These are phyloP conservation scores for Panthera tigris DNA, from an alignment of 2,113 vertebrate genomes.

Conservation along the genomic window DNA sequence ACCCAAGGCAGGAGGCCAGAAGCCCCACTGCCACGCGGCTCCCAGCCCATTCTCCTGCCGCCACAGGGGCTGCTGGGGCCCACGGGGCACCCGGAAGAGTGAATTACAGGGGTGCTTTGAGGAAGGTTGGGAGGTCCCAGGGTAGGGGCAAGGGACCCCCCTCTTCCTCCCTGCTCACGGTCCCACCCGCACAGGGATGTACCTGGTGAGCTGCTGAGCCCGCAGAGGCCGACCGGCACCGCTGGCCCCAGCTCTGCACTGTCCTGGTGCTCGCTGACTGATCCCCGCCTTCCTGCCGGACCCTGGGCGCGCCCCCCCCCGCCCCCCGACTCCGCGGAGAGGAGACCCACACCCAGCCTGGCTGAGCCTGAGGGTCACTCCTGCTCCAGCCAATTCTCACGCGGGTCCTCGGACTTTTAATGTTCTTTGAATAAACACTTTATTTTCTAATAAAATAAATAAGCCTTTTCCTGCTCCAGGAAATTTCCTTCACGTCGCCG, in stretches of 20 bases:
- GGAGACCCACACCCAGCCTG: not conserved
- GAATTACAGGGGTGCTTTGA: not conserved
- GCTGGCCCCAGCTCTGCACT: not conserved
- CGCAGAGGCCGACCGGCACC: rapidly evolving
- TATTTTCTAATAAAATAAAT: slow-evolving; percentile 84
- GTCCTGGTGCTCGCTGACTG: slow-evolving; percentile 27
- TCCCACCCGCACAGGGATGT: slow-evolving; percentile 72
- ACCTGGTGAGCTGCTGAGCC: slow-evolving; percentile 81
- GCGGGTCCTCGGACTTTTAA: slow-evolving; percentile 60
- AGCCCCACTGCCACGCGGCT: rapidly evolving
- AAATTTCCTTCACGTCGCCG: not conserved
- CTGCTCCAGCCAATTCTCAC: not conserved
- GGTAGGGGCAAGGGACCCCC: not conserved
- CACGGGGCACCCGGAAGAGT: not conserved
- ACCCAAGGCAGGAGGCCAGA: not conserved
- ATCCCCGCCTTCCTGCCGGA: not conserved
- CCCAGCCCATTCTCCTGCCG: not conserved
- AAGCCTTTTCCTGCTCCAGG: not conserved
- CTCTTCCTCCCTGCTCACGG: rapidly evolving
- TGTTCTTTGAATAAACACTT: slow-evolving; percentile 84
- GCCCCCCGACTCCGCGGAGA: not conserved
- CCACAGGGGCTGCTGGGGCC: not conserved
- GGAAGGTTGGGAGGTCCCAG: not conserved
- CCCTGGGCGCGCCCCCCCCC: not conserved
- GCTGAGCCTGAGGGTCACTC: not conserved